phyloP scores from a whole-genome alignment of 2,797 vertebrate species.

The Gymnopithys bicolor region DNA sequence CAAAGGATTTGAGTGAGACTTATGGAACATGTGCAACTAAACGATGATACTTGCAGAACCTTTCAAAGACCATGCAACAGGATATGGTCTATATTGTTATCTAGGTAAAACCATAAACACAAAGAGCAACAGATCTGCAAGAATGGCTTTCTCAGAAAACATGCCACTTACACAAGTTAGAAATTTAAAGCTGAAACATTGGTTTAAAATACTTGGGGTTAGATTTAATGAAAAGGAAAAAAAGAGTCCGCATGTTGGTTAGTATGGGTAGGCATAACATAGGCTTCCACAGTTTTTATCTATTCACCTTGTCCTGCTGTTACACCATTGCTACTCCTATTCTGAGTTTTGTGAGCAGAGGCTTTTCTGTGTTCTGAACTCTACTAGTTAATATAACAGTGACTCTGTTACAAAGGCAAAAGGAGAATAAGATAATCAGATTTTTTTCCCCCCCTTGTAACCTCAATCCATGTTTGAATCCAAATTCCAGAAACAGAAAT shows the following conservation, averaged over 20 bases:
- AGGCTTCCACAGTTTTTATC: background rate
- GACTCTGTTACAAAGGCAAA: background rate
- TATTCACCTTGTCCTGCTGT: background rate
- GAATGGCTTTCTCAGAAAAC: constrained; percentile 23
- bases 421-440: constrained; percentile 3
- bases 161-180: background rate
- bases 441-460: background rate
- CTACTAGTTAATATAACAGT: background rate
- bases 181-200: background rate
- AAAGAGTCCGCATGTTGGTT: background rate
- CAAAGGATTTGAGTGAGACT: constrained; percentile 24
- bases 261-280: background rate
- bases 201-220: background rate
- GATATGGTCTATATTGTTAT: constrained; percentile 37
- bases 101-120: background rate
- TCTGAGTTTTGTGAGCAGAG: background rate
- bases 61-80: constrained; percentile 50
- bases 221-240: background rate
- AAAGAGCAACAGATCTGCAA: background rate
- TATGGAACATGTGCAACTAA: background rate
- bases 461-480: background rate
- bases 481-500: background rate
- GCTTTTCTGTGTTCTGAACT: background rate
- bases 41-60: background rate
- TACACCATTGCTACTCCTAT: background rate